Conservation (phyloP, 2,797 vertebrate genomes). For the Girardinus metallicus region DNA sequence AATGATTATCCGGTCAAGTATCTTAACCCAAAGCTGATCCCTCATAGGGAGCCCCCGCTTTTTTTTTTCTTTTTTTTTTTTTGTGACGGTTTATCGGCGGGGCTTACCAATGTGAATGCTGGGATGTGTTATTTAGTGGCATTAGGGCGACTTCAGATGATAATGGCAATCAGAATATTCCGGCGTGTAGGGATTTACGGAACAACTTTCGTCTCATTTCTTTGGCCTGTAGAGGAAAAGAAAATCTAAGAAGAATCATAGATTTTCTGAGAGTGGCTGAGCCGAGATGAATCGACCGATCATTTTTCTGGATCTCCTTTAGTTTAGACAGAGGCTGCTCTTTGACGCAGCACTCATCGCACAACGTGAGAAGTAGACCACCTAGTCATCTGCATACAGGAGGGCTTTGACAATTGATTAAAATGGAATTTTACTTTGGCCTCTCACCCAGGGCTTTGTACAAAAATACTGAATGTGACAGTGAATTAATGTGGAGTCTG, state of each 20-base stretch:
- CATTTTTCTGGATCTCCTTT: slow-evolving; percentile 21
- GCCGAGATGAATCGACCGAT: slow-evolving; percentile 4
- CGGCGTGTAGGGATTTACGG: slow-evolving; percentile 12
- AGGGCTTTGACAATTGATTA: slow-evolving; percentile 39
- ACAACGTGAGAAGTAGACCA: slow-evolving; percentile 32
- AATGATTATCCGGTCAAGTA: slow-evolving; percentile 76
- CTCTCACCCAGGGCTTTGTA: slow-evolving; percentile 24
- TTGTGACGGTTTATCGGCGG: slow-evolving; percentile 16
- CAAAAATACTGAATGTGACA: slow-evolving; percentile 15
- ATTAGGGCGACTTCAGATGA: slow-evolving; percentile 44
- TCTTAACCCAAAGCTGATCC: slow-evolving; percentile 70
- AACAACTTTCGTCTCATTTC: slow-evolving; percentile 38
- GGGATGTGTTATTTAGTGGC: slow-evolving; percentile 48
- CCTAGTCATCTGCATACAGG: slow-evolving; percentile 5
- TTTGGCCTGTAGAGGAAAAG: slow-evolving; percentile 50
- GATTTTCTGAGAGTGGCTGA: slow-evolving; percentile 13
- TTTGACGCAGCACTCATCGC: slow-evolving; percentile 26
- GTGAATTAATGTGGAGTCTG: slow-evolving; percentile 25
- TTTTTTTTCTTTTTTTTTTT: slow-evolving; percentile 34
- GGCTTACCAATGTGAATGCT: slow-evolving; percentile 50
- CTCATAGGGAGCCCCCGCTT: slow-evolving; percentile 28
- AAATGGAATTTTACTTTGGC: slow-evolving; percentile 62
- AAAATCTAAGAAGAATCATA: slow-evolving; percentile 67
- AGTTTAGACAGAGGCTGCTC: slow-evolving; percentile 34
- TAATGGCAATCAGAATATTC: slow-evolving; percentile 40